These are phyloP conservation scores for Rhingia campestris DNA, from an alignment of 2,888 invertebrate species.

Conservation along the genomic window DNA sequence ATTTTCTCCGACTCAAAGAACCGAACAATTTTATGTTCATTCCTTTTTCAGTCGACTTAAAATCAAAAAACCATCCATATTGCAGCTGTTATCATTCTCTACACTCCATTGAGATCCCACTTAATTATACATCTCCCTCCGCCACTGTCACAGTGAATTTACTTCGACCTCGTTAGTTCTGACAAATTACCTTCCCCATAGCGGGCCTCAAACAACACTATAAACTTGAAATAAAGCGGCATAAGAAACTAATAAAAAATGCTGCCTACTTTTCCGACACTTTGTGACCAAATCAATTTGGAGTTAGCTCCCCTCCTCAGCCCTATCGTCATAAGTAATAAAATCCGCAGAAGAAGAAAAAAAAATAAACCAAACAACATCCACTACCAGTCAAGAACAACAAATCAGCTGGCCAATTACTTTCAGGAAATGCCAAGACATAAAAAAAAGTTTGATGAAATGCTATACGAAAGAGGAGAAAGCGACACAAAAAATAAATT, in stretches of 20 bases:
- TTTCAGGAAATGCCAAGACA: constrained; percentile 70
- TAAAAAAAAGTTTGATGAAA: constrained; percentile 57
- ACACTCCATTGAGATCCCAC: not conserved
- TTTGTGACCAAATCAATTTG: constrained; percentile 42
- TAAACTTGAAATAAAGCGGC: constrained; percentile 2
- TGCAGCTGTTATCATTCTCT: not conserved
- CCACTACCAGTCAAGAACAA: constrained; percentile 49
- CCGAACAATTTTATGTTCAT: too few species aligned
- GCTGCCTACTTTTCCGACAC: constrained; percentile 19
- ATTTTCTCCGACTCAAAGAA: too few species aligned
- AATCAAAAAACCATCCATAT: not conserved
- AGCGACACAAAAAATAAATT: constrained; percentile 49
- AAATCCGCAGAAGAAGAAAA: constrained; percentile 20
- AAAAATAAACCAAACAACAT: constrained; percentile 35
- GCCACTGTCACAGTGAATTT: constrained; percentile 13
- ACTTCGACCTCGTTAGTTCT: constrained; percentile 20
- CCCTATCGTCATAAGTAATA: constrained; percentile 32
- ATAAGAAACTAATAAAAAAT: constrained; percentile 19
- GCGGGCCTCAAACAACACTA: constrained; percentile 6
- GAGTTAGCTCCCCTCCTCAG: constrained; percentile 5
- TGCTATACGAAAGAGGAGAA: constrained; percentile 13
- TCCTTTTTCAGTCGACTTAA: too few species aligned
- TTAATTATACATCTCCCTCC: not conserved
- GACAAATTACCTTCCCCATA: constrained; percentile 38
- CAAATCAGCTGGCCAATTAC: constrained; percentile 73